Evolutionary conservation across 2,113 vertebrate genomes (phyloP).

Genomic region (Petroica traversi): DNA sequence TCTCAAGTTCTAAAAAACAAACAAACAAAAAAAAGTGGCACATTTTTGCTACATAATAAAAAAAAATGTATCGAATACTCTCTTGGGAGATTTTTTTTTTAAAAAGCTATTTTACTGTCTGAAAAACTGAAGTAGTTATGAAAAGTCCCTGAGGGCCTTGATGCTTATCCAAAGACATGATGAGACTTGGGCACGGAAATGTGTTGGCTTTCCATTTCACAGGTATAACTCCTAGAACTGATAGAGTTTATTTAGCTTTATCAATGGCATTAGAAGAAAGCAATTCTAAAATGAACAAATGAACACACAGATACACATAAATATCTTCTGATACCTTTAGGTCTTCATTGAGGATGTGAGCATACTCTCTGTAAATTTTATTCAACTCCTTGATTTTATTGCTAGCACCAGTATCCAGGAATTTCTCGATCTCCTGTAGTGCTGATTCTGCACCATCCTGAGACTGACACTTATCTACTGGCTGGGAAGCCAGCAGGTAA

Average conservation of each 20-base stretch:
- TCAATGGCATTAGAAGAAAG: neutral
- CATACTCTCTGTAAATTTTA: slow-evolving; percentile 83
- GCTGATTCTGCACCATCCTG: slow-evolving; percentile 95
- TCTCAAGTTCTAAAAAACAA: neutral
- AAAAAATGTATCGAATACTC: neutral
- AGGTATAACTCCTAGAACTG: neutral
- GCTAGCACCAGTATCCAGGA: slow-evolving; percentile 82
- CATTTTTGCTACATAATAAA: neutral
- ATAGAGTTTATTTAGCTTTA: neutral
- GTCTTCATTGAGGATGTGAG: slow-evolving; percentile 83
- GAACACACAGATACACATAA: neutral
- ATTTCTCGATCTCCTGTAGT: slow-evolving; percentile 91
- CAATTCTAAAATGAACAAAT: neutral
- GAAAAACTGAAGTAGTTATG: neutral
- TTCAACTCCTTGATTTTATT: slow-evolving; percentile 82
- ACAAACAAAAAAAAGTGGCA: neutral
- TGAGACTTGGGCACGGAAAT: neutral
- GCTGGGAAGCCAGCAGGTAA: slow-evolving; percentile 92
- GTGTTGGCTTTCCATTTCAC: neutral
- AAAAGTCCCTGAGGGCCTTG: neutral
- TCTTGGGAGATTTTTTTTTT: neutral
- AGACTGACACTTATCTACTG: slow-evolving; percentile 95
- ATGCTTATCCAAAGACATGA: neutral
- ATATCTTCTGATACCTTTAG: slow-evolving; percentile 76
- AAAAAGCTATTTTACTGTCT: neutral